phyloP scores from a whole-genome alignment of 2,113 vertebrate species.

The Leucosticte australis region DNA sequence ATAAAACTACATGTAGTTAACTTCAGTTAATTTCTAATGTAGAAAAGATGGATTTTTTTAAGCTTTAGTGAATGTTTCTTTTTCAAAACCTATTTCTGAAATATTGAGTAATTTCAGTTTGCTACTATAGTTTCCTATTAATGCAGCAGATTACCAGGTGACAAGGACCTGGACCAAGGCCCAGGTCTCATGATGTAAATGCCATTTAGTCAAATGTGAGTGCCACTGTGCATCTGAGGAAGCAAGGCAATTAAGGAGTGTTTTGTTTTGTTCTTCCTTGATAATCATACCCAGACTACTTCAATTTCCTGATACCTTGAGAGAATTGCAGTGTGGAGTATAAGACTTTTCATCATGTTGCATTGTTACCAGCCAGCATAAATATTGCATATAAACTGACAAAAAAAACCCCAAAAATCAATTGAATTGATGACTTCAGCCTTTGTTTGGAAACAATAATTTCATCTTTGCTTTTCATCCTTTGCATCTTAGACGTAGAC shows the following conservation, averaged over 20 bases:
- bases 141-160: background rate
- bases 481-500: background rate
- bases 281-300: background rate
- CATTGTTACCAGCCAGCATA: background rate
- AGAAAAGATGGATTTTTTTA: background rate
- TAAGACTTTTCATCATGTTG: background rate
- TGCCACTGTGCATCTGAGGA: background rate
- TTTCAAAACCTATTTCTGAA: background rate
- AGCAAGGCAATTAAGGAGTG: background rate
- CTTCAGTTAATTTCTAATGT: background rate
- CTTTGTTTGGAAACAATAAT: background rate
- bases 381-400: background rate
- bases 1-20: background rate
- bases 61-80: background rate
- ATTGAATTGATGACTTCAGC: background rate
- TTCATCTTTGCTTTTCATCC: background rate
- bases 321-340: background rate
- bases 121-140: background rate
- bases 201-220: background rate
- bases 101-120: background rate
- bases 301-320: background rate
- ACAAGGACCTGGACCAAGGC: background rate
- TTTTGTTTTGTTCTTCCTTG: background rate
- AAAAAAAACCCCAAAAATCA: accelerated
- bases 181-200: background rate